Conservation (phyloP, 2,113 vertebrate species). For the Mugil cephalus region DNA sequence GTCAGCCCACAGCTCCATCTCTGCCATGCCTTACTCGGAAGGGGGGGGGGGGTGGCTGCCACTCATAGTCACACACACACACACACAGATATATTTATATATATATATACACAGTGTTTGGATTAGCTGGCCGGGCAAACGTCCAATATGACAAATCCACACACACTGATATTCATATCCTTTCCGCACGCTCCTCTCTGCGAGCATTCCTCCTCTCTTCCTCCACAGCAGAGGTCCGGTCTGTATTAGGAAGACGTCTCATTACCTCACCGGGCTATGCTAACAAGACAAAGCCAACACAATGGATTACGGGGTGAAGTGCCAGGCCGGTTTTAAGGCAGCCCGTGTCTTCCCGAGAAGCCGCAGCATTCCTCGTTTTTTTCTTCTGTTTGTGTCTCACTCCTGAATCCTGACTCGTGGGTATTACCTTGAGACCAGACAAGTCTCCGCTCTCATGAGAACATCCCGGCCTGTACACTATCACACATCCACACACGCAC, state of each 20-base stretch:
- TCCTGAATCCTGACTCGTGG: constrained; percentile 60
- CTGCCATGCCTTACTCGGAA: constrained; percentile 45
- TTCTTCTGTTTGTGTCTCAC: constrained; percentile 17
- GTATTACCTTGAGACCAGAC: constrained; percentile 68
- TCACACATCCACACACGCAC: constrained; percentile 8
- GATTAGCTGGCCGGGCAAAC: constrained; percentile 71
- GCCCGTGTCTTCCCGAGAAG: constrained; percentile 6
- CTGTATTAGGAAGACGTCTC: constrained; percentile 67
- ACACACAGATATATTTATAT: constrained; percentile 16
- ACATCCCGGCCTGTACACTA: constrained; percentile 29
- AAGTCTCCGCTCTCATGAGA: constrained; percentile 58
- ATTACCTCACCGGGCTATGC: constrained; percentile 65
- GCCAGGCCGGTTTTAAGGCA: constrained; percentile 35
- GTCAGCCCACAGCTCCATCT: constrained; percentile 53
- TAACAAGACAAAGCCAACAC: constrained; percentile 65
- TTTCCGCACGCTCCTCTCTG: constrained; percentile 45
- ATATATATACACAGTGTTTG: constrained; percentile 28
- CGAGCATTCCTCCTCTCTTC: constrained; percentile 26
- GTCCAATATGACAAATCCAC: constrained; percentile 64
- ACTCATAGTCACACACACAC: constrained; percentile 7
- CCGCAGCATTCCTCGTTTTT: constrained; percentile 24
- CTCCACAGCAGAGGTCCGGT: constrained; percentile 46
- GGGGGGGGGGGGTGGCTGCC: constrained; percentile 51
- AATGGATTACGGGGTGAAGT: constrained; percentile 55
- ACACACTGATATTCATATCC: constrained; percentile 70